A percentile compares a stretch with the other conserved stretches of the same genome.
phyloP scores from a whole-genome alignment of 2,888 invertebrate genomes.

The Callosobruchus maculatus region DNA sequence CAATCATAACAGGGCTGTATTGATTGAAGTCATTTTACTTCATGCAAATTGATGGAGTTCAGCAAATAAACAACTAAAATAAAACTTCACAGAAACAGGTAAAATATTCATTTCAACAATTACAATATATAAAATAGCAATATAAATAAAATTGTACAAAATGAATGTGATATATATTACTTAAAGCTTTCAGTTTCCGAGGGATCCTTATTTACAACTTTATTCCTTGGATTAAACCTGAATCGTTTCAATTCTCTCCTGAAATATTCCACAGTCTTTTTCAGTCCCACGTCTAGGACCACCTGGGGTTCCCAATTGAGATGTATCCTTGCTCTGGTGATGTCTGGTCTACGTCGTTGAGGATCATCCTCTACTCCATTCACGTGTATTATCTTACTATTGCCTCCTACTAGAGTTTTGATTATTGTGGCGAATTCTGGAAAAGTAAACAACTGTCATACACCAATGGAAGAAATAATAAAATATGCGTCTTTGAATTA shows the following conservation, averaged over 20 bases:
- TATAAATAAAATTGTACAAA: not conserved
- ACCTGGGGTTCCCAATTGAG: conserved; percentile 90
- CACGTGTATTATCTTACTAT: conserved; percentile 77
- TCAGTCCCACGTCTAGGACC: conserved; percentile 78
- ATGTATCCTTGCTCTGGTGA: conserved; percentile 77
- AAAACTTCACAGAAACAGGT: not conserved
- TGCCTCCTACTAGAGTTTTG: conserved; percentile 79
- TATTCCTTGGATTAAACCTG: conserved; percentile 54
- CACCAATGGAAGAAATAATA: too few species aligned
- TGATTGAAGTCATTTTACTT: too few species aligned
- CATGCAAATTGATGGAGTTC: too few species aligned
- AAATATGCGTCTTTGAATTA: too few species aligned
- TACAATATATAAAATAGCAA: not conserved
- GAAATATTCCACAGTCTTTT: conserved; percentile 92
- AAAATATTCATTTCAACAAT: not conserved
- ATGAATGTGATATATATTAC: not conserved
- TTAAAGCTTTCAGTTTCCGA: conserved; percentile 1
- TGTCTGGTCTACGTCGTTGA: conserved; percentile 90
- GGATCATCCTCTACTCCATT: conserved; percentile 96
- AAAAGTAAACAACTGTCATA: too few species aligned
- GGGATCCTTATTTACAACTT: conserved; percentile 21
- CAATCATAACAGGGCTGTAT: too few species aligned
- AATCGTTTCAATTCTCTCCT: conserved; percentile 74
- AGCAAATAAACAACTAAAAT: too few species aligned
- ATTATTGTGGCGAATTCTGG: conserved; percentile 84